Base-by-base conservation (phyloP, 2,113 vertebrate species). In the Ellobius talpinus region DNA sequence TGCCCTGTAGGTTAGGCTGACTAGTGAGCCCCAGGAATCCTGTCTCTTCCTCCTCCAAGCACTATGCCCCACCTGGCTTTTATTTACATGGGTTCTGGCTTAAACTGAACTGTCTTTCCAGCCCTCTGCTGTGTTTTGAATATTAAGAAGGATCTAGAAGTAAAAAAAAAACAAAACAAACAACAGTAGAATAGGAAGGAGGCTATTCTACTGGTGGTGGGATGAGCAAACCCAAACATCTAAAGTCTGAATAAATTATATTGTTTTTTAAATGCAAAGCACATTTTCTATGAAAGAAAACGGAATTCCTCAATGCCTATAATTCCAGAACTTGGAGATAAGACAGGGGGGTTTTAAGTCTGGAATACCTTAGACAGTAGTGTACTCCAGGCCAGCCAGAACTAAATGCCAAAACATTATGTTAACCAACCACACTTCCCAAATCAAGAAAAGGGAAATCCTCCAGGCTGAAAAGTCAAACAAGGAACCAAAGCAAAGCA, bases 191-290 rank as follows among this genome's bases (percentile, higher is more conserved):
- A 87, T 47, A 36, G 84, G 19, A 52, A 72, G 39, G 89, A 95
- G 31, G 14, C 58, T 52, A 45, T 94, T 4, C 58, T 92, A 90
- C 19, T 90, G 61, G 45, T 36, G 73, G 31, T 73, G 36, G 58
- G 13, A 5, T 77, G 39, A 65, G 66, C 55, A 74, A 47, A 92
- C 87, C n/a, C 47, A 72, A 94, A 61, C 2, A 45, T 11, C 66
- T 72, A 81, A 91, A 88, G 81, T 65, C 23, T 93, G 36, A 85
- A 65, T 93, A 85, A 88, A 36, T 74, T 50, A 74, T 55, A 77
- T 85, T 89, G 81, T 31, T 52, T 76, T 92, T 85, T 65, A 79
- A 96, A 39, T 93, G 33, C 26, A 26, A 21, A 50, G 26, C 70
- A 50, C 24, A 16, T 87, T 58, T 61, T 82, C 1, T n/a, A 39